Conservation (phyloP, 2,113 vertebrate genomes). For the Garra rufa region DNA sequence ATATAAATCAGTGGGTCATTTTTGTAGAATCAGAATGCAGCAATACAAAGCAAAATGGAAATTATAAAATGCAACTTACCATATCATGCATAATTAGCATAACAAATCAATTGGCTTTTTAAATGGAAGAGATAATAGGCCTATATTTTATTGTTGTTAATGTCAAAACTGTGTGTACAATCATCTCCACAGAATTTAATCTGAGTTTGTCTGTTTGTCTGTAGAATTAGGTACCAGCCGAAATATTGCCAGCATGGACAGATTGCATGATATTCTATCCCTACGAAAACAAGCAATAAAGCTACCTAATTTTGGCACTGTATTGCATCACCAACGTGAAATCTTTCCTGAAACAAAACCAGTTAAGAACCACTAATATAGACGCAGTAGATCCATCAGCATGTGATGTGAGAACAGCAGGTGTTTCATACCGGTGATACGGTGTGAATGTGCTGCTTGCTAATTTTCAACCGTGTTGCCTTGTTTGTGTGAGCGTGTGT, state of each 20-base stretch:
- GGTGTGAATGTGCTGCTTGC: background rate
- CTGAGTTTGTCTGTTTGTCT: background rate
- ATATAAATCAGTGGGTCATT: background rate
- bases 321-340: background rate
- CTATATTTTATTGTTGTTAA: background rate
- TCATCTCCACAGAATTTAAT: background rate
- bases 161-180: background rate
- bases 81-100: background rate
- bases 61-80: background rate
- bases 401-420: background rate
- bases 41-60: background rate
- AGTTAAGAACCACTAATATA: background rate
- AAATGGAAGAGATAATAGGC: background rate
- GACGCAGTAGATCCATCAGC: background rate
- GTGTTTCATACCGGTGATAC: background rate
- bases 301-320: background rate
- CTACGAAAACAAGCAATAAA: background rate
- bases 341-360: background rate
- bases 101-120: background rate
- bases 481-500: slow-evolving; percentile 21
- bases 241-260: background rate
- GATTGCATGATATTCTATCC: background rate
- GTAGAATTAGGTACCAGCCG: background rate
- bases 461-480: slow-evolving; percentile 1
- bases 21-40: too few species aligned